phyloP scores from a whole-genome alignment of 2,797 vertebrate species.

The Parauchenoglanis ngamensis region DNA sequence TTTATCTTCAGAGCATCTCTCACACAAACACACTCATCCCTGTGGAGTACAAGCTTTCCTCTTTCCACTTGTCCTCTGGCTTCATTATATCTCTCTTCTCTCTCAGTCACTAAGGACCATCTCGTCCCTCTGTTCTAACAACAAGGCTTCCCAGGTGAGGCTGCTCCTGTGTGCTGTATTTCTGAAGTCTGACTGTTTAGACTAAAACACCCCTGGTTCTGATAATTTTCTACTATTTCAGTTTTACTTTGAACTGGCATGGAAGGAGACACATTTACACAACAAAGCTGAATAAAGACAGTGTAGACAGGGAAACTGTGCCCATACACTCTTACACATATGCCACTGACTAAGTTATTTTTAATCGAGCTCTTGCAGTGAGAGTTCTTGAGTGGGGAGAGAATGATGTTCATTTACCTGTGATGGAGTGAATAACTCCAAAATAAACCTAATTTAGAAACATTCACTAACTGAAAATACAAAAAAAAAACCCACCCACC shows the following conservation, averaged over 20 bases:
- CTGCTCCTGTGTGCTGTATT: constrained; percentile 61
- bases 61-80: constrained; percentile 66
- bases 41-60: constrained; percentile 65
- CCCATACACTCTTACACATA: neutral
- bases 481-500: neutral
- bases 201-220: neutral
- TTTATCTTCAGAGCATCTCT: constrained; percentile 44
- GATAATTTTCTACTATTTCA: neutral
- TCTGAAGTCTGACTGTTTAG: constrained; percentile 11
- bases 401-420: neutral
- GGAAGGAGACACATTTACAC: neutral
- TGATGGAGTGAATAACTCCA: neutral
- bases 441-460: constrained; percentile 8
- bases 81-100: constrained; percentile 68
- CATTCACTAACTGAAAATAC: neutral
- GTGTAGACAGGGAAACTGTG: neutral
- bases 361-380: neutral
- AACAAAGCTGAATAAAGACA: neutral
- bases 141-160: constrained; percentile 71
- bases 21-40: constrained; percentile 57
- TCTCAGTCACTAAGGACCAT: constrained; percentile 75
- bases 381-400: constrained; percentile 59
- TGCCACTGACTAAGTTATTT: neutral
- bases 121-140: constrained; percentile 65
- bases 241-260: neutral